Evolutionary conservation across 2,113 vertebrate genomes (phyloP).

Genomic region (Ciconia stormi): DNA sequence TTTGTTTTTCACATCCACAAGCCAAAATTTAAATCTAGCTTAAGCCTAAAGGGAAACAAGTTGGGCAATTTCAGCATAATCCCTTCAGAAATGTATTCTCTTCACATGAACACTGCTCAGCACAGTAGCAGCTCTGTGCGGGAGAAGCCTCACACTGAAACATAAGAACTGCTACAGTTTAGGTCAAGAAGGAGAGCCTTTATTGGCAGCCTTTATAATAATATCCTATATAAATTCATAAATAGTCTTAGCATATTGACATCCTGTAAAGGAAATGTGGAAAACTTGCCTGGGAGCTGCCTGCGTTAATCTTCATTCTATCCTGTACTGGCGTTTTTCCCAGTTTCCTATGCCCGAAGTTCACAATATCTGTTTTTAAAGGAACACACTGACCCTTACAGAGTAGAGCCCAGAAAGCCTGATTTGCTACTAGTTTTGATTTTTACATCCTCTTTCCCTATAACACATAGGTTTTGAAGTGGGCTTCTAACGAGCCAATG

Average conservation of each 20-base stretch:
- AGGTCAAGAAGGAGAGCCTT: neutral
- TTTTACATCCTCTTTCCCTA: neutral
- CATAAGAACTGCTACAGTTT: neutral
- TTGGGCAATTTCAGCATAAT: conserved; percentile 52
- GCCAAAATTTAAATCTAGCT: conserved; percentile 54
- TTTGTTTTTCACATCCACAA: conserved; percentile 43
- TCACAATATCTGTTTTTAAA: conserved; percentile 49
- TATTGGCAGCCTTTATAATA: conserved; percentile 11
- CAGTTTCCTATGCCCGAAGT: conserved; percentile 39
- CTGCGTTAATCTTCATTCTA: conserved; percentile 49
- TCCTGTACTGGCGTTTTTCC: conserved; percentile 50
- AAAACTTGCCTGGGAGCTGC: conserved; percentile 24
- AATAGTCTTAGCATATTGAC: conserved; percentile 31
- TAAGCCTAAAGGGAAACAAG: conserved; percentile 53
- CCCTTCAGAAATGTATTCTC: conserved; percentile 55
- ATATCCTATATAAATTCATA: conserved; percentile 33
- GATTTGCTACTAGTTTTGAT: neutral
- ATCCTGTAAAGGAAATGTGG: conserved; percentile 46
- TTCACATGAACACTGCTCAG: neutral
- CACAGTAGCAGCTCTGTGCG: conserved; percentile 45
- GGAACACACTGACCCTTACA: conserved; percentile 17
- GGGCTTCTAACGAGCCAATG: neutral
- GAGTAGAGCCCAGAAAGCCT: neutral
- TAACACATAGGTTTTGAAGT: neutral
- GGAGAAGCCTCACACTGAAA: neutral